Conservation (phyloP, 2,113 vertebrate genomes). For the Ancistrus triradiatus region DNA sequence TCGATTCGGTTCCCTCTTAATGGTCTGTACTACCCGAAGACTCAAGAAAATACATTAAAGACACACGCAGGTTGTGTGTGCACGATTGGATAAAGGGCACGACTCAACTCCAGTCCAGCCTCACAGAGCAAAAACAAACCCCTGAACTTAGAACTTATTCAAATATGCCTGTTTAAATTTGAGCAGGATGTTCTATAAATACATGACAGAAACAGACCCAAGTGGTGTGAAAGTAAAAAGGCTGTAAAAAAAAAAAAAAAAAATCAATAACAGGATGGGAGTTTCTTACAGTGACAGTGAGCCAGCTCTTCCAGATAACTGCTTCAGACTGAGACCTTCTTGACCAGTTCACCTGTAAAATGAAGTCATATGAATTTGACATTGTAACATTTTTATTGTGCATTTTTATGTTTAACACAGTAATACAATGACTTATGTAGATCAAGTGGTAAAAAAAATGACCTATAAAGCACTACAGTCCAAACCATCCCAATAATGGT, state of each 20-base stretch:
- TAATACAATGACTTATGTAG: too few relatives aligned
- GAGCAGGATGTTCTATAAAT: conserved; percentile 22
- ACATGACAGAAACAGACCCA: not conserved
- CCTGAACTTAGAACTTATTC: conserved; percentile 11
- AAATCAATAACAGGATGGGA: not conserved
- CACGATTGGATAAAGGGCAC: too few relatives aligned
- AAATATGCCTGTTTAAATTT: conserved; percentile 20
- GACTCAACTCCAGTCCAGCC: not conserved
- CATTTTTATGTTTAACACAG: too few relatives aligned
- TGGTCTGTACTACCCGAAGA: too few relatives aligned
- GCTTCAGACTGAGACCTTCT: conserved; percentile 87
- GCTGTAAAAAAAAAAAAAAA: too few relatives aligned
- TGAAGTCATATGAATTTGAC: not conserved
- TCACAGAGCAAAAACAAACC: conserved; percentile 3
- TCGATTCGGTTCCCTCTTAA: too few relatives aligned
- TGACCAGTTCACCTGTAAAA: conserved; percentile 72
- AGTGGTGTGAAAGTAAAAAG: too few relatives aligned
- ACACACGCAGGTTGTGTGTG: too few relatives aligned
- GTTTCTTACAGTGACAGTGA: conserved; percentile 78
- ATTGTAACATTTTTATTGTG: not conserved
- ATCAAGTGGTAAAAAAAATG: too few relatives aligned
- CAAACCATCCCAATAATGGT: too few relatives aligned
- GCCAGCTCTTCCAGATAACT: conserved; percentile 75
- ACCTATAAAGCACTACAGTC: too few relatives aligned
- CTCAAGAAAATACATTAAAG: too few relatives aligned